phyloP scores from a whole-genome alignment of 1,140 invertebrate genomes.

The Elymnias hypermnestra region DNA sequence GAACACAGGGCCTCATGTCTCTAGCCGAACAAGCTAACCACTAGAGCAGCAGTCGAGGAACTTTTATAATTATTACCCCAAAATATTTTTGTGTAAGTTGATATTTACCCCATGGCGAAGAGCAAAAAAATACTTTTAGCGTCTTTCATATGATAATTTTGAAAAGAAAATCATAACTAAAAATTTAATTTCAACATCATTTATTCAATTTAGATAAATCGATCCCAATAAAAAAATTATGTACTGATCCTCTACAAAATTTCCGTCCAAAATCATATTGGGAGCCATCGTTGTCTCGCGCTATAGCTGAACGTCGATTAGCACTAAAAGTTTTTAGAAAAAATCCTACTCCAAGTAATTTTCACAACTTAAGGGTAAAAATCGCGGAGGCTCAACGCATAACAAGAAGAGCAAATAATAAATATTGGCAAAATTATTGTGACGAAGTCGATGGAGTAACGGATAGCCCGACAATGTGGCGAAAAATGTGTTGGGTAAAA shows the following conservation, averaged over 20 bases:
- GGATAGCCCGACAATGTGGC: slow-evolving; percentile 14
- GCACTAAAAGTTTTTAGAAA: slow-evolving; percentile 23
- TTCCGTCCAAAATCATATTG: slow-evolving; percentile 29
- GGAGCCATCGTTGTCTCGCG: slow-evolving; percentile 19
- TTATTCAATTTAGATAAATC: no score
- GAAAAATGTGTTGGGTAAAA: slow-evolving; percentile 17
- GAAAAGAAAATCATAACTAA: no score
- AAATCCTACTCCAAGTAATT: slow-evolving; percentile 23
- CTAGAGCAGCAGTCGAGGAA: no score
- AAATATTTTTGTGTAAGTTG: no score
- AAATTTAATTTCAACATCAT: no score
- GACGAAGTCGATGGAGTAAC: slow-evolving; percentile 12
- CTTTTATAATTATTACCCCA: no score
- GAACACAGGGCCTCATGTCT: no score
- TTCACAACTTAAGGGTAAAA: slow-evolving; percentile 2
- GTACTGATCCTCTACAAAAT: slow-evolving; percentile 12
- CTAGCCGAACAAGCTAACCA: no score
- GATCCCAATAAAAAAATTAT: slow-evolving; percentile 23
- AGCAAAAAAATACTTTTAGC: no score
- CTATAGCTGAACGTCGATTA: slow-evolving; percentile 23
- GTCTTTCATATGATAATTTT: no score
- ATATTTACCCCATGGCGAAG: no score
- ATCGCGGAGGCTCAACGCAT: background rate
- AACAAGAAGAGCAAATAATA: background rate
- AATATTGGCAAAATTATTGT: slow-evolving; percentile 15